Conservation (phyloP, 2,888 invertebrate species). For the Hedychridium roseum region DNA sequence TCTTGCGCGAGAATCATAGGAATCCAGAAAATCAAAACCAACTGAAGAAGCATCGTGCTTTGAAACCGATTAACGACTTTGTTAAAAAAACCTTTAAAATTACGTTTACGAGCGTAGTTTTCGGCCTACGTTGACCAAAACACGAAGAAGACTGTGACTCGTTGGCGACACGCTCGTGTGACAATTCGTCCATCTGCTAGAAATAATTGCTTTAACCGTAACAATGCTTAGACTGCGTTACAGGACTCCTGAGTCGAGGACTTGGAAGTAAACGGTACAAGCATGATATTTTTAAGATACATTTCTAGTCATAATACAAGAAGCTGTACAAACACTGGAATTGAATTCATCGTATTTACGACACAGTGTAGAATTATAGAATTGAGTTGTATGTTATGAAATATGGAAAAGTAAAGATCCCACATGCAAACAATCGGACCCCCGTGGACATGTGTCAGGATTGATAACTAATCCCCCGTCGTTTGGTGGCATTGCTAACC, state of each 20-base stretch:
- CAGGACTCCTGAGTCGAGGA: constrained; percentile 1
- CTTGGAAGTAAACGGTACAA: no score
- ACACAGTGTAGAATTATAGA: background rate
- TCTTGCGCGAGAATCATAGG: constrained; percentile 27
- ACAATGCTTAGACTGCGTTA: constrained; percentile 21
- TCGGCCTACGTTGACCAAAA: constrained; percentile 11
- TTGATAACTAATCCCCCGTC: constrained; percentile 29
- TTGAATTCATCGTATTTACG: background rate
- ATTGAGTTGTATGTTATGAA: background rate
- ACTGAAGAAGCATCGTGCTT: background rate
- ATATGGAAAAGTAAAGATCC: constrained; percentile 16
- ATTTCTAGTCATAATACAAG: no score
- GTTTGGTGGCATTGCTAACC: constrained; percentile 27
- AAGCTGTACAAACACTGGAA: no score
- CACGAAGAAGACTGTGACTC: constrained; percentile 13
- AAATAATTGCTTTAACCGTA: constrained; percentile 55
- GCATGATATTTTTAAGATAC: background rate
- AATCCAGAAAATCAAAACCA: constrained; percentile 6
- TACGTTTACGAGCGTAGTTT: no score
- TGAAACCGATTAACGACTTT: background rate
- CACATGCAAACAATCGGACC: constrained; percentile 29
- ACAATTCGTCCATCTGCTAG: constrained; percentile 38
- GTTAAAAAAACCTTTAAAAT: background rate
- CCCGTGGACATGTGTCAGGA: constrained; percentile 12
- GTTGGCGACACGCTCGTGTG: constrained; percentile 38